Evolutionary conservation across 2,888 invertebrate genomes (phyloP).

Genomic region (Stegophylla sp.): DNA sequence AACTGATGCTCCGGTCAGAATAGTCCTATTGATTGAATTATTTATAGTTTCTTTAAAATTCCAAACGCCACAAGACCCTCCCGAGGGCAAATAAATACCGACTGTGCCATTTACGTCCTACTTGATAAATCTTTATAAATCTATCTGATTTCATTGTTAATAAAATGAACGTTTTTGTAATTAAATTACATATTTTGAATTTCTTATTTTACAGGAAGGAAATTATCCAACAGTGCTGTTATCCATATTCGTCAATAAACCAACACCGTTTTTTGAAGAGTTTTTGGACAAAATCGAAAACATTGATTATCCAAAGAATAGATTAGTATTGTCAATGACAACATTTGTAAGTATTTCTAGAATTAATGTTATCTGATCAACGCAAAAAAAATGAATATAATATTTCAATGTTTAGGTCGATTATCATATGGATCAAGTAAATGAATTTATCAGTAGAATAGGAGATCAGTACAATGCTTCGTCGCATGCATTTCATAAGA

Average conservation of each 20-base stretch:
- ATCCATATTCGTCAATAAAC: conserved; percentile 80
- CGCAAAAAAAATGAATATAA: neutral
- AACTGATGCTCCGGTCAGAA: too few species aligned
- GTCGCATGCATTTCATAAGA: conserved; percentile 55
- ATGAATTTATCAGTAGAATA: conserved; percentile 64
- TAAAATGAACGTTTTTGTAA: too few species aligned
- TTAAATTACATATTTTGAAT: conserved; percentile 7
- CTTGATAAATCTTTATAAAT: too few species aligned
- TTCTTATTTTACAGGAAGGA: conserved; percentile 59
- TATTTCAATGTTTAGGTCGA: conserved; percentile 54
- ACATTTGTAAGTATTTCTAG: conserved; percentile 68
- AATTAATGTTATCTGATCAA: neutral
- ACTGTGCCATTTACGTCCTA: too few species aligned
- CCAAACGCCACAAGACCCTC: too few species aligned
- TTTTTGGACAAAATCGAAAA: conserved; percentile 77
- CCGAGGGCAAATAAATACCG: too few species aligned
- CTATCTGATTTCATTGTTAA: too few species aligned
- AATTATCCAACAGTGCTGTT: conserved; percentile 74
- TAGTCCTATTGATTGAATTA: too few species aligned
- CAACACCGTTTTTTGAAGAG: conserved; percentile 92
- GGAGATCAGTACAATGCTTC: conserved; percentile 50
- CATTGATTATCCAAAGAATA: conserved; percentile 85
- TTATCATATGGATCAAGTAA: conserved; percentile 61
- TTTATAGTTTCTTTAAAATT: too few species aligned
- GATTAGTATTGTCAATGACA: conserved; percentile 83